Percentiles rank a stretch among this genome's conserved stretches.
Evolutionary conservation across 2,113 vertebrate species (phyloP).

Genomic region (Oreochromis aureus): DNA sequence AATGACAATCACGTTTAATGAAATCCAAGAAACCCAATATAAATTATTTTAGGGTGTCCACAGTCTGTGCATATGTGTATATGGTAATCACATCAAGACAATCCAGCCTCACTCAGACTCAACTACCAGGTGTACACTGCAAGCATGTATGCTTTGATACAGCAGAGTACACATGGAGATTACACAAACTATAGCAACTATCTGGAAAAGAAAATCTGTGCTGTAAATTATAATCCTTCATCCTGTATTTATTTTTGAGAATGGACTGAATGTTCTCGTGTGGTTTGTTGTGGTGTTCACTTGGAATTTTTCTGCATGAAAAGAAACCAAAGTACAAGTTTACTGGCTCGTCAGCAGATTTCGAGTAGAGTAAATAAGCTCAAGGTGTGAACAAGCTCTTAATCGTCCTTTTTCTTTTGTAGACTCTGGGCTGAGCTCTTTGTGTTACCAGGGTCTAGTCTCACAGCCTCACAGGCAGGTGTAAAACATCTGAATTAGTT

Average conservation of each 20-base stretch:
- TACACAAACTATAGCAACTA: background rate
- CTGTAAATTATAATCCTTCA: background rate
- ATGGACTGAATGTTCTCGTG: background rate
- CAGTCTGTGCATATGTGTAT: background rate
- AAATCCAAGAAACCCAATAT: background rate
- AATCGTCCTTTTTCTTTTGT: background rate
- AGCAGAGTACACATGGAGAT: background rate
- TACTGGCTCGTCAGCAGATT: background rate
- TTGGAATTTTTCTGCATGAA: background rate
- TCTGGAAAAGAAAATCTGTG: background rate
- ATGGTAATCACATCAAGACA: background rate
- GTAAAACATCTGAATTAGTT: background rate
- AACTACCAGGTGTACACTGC: background rate
- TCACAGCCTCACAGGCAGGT: background rate
- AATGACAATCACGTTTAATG: background rate
- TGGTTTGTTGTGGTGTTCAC: background rate
- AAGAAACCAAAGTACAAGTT: background rate
- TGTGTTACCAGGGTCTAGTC: background rate
- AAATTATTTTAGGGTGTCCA: background rate
- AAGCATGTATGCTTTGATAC: background rate
- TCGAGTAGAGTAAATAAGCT: background rate
- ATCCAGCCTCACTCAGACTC: background rate
- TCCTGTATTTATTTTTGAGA: background rate
- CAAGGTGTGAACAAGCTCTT: background rate
- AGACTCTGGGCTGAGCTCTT: background rate